Evolutionary conservation across 2,888 invertebrate genomes (phyloP), one percentile per base, ranked within the genome.

Genomic region (Zelleria hepariella): DNA sequence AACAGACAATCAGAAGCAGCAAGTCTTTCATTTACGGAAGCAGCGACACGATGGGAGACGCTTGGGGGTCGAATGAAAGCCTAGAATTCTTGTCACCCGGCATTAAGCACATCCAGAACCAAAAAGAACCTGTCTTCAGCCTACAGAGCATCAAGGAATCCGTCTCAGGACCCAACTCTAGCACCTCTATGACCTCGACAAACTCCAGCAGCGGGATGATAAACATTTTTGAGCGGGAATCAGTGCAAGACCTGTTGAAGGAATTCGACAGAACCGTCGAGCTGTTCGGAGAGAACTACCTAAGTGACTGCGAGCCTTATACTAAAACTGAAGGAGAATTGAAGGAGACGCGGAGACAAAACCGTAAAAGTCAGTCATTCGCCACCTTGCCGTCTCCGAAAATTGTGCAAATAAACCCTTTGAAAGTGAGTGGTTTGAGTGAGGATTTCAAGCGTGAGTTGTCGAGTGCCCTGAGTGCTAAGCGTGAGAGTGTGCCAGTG

Each of bases 201-300:
- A 58, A 57, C 53, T 85, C 86, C 0, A 85, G 86, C 62, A 77
- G 78, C 1, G 68, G 78, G 32, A 75, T 73, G 0, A 71, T 73
- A 0, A 23, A 78, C 55, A 78, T 88, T 24, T 74, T 87, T 57
- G 80, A 82, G 58, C 67, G 75, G 0, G 77, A 75, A 58, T 89
- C 88, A 0, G 80, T 87, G 0, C 77, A 80, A 61, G 75, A 86
- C 59, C 72, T 89, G 1, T 64, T 87, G 10, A 72, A 80, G 0
- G 85, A 88, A 59, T 89, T 88, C 63, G 72, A 86, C 18, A 85
- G 80, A 68, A 75, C 84, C 0, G 80, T 87, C n/a, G 86, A 86
- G 27, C 63, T 84, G 69, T 87, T 89, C 62, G 81, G 82, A 66
- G 88, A 88, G 65, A 82, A 71, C 63, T 88, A 88, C 62, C 61